Percentiles rank a stretch among this genome's conserved stretches.
phyloP scores from a whole-genome alignment of 1,140 invertebrate species.

The Dreissena polymorpha region DNA sequence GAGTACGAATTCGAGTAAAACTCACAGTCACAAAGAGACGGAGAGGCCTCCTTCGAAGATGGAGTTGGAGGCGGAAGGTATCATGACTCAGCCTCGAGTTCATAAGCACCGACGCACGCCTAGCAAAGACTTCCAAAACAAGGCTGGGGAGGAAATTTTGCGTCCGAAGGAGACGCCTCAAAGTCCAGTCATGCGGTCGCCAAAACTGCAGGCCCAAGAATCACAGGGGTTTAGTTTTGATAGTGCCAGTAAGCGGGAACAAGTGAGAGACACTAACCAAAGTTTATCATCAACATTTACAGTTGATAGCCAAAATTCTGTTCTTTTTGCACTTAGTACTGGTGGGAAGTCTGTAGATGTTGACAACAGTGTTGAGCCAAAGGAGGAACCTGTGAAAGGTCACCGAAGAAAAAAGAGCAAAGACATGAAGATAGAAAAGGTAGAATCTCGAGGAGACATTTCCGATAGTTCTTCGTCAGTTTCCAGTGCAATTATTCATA shows the following conservation, averaged over 20 bases:
- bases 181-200: slow-evolving; percentile 34
- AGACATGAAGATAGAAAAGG: slow-evolving; percentile 54
- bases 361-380: slow-evolving; percentile 37
- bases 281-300: slow-evolving; percentile 52
- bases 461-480: slow-evolving; percentile 54
- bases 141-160: slow-evolving; percentile 23
- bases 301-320: slow-evolving; percentile 52
- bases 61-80: slow-evolving; percentile 45
- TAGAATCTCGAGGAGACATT: slow-evolving; percentile 32
- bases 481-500: slow-evolving; percentile 51
- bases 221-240: slow-evolving; percentile 56
- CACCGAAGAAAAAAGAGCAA: slow-evolving; percentile 60
- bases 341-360: slow-evolving; percentile 28
- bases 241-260: slow-evolving; percentile 26
- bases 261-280: slow-evolving; percentile 28
- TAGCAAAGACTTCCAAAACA: slow-evolving; percentile 56
- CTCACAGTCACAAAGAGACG: background rate
- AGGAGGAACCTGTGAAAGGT: slow-evolving; percentile 45
- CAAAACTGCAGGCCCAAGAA: slow-evolving; percentile 38
- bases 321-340: slow-evolving; percentile 39
- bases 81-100: slow-evolving; percentile 60
- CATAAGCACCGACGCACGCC: slow-evolving; percentile 59
- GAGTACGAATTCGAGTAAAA: slow-evolving; percentile 30
- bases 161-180: slow-evolving; percentile 46
- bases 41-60: slow-evolving; percentile 43